These are phyloP conservation scores for Carterocephalus palaemon DNA, from an alignment of 2,888 invertebrate species.

Conservation along the genomic window DNA sequence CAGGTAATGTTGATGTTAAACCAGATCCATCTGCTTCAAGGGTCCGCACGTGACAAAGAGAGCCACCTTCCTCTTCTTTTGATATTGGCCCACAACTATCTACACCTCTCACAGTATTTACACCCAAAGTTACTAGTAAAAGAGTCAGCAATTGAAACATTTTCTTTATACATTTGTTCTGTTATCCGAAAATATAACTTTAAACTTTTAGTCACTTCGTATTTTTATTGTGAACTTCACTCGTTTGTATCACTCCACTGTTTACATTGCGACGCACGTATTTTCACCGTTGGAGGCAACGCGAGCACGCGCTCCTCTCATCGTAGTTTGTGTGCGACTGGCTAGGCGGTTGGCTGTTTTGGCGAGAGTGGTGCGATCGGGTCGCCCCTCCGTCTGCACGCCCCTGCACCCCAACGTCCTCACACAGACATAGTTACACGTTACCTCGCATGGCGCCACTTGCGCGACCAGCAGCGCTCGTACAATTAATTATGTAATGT, in stretches of 20 bases:
- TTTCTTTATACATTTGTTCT: conserved; percentile 71
- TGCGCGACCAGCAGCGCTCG: conserved; percentile 64
- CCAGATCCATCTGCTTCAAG: conserved; percentile 84
- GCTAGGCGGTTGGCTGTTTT: conserved; percentile 49
- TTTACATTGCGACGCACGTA: conserved; percentile 70
- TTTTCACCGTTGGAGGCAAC: conserved; percentile 50
- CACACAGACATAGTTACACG: conserved; percentile 70
- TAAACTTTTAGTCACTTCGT: conserved; percentile 42
- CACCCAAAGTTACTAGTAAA: conserved; percentile 75
- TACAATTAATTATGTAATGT: conserved; percentile 71
- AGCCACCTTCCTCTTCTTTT: conserved; percentile 72
- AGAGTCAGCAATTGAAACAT: conserved; percentile 75
- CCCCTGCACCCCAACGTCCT: conserved; percentile 57
- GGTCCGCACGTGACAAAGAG: conserved; percentile 84
- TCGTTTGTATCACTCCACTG: conserved; percentile 52
- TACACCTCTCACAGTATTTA: conserved; percentile 65
- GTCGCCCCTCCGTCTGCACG: conserved; percentile 54
- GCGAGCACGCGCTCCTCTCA: conserved; percentile 64
- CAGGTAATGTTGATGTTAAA: conserved; percentile 79
- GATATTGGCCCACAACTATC: conserved; percentile 60
- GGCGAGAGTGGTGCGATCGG: conserved; percentile 62
- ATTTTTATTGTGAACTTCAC: conserved; percentile 40
- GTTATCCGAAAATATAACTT: conserved; percentile 26
- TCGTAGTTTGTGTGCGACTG: conserved; percentile 69
- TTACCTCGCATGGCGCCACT: conserved; percentile 73